Evolutionary conservation across 2,113 vertebrate genomes (phyloP), one percentile per base, ranked within the genome.

Genomic region (Cynoglossus semilaevis): DNA sequence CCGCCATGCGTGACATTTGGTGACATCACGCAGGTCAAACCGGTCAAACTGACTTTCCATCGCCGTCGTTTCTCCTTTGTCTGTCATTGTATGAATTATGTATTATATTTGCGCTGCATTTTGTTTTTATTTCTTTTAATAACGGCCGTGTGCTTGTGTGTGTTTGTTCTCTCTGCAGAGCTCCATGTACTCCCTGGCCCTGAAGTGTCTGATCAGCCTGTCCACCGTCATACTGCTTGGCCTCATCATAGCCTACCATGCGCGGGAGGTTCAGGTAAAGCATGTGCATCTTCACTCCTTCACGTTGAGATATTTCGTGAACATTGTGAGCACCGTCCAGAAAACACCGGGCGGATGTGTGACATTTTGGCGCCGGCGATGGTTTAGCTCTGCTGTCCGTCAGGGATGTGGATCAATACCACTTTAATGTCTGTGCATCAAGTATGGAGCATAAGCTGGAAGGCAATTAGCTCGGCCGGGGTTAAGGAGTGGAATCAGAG

Each of bases 201-300:
- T 98, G 87, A 98, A 97, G 91, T 96, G 95, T 92, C 93, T 98
- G 85, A 97, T 98, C 92, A 98, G 94, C 84, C 93, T 98, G 69
- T 98, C 96, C 18, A 98, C 96, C 1, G 82, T 94, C 81, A 96
- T 98, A 76, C 91, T 98, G 62, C 91, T 98, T 85, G 96, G 95
- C 44, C 95, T 98, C 72, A 95, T 98, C 73, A 82, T 97, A 60
- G 94, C 96, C 77, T 98, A 98, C 90, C 96, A 98, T 3, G 95
- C 96, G 40, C 86, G 95, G 19, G 96, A 98, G 86, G 95, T 98
- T 82, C 96, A 98, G 96, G 96, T 98, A 90, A 90, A 47, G 15
- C 56, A 41, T 53, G 15, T 40, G 13, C 52, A 43, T 15, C 15
- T 22, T 2, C 37, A 4, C 36, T 35, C 47, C 56, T 35, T 0